phyloP scores from a whole-genome alignment of 2,888 invertebrate genomes.

The Cistogaster globosa region DNA sequence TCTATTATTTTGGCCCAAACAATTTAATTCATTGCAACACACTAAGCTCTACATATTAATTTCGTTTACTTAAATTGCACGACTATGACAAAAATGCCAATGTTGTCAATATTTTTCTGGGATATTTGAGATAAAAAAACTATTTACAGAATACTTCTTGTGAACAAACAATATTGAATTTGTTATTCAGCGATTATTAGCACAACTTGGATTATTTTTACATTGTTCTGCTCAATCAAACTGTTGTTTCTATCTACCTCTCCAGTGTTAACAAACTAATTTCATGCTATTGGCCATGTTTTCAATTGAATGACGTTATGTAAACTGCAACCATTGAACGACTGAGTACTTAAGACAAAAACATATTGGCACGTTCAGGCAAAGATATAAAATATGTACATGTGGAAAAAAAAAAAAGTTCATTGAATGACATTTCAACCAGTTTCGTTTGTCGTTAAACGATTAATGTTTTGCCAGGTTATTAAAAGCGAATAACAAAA shows the following conservation, averaged over 20 bases:
- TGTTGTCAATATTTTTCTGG: no score
- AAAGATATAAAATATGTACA: neutral
- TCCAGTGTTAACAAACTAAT: constrained; percentile 41
- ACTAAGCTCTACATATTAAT: no score
- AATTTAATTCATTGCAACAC: no score
- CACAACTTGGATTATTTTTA: neutral
- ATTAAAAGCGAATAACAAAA: constrained; percentile 57
- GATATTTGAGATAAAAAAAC: no score
- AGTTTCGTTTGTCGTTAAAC: constrained; percentile 11
- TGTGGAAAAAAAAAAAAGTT: neutral
- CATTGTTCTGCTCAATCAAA: neutral
- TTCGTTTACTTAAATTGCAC: no score
- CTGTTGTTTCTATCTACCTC: neutral
- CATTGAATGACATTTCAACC: constrained; percentile 13
- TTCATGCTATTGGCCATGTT: constrained; percentile 40
- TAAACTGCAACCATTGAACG: neutral
- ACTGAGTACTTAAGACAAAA: neutral
- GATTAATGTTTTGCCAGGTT: constrained; percentile 38
- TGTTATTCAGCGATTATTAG: neutral
- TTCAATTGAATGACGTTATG: constrained; percentile 33
- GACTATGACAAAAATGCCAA: no score
- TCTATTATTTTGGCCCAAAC: no score
- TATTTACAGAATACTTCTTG: neutral
- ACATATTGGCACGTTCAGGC: neutral
- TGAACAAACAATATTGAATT: no score